Evolutionary conservation across 2,888 invertebrate species (phyloP).

Genomic region (Xestia xanthographa): DNA sequence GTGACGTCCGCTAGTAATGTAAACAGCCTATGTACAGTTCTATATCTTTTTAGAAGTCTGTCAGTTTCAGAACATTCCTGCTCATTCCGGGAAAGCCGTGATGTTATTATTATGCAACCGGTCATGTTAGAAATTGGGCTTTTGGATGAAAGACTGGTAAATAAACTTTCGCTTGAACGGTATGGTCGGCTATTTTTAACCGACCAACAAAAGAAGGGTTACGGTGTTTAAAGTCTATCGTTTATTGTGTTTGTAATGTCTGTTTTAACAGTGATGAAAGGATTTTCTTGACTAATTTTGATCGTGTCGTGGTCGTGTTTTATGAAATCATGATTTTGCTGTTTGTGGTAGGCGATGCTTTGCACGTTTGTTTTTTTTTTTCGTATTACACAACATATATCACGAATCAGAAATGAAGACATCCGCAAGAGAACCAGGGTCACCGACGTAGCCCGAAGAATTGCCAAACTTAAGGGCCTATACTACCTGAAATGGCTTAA

Average conservation of each 20-base stretch:
- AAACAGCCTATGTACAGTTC: no score
- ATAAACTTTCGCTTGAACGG: slow-evolving; percentile 40
- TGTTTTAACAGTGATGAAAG: slow-evolving; percentile 38
- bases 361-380: not conserved
- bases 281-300: slow-evolving; percentile 19
- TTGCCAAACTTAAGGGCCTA: no score
- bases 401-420: no score
- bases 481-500: no score
- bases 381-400: not conserved
- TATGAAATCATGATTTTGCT: not conserved
- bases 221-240: slow-evolving; percentile 9
- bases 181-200: slow-evolving; percentile 45
- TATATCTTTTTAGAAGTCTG: not conserved
- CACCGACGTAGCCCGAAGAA: no score
- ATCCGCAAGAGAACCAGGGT: no score
- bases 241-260: slow-evolving; percentile 30
- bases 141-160: slow-evolving; percentile 40
- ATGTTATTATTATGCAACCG: slow-evolving; percentile 42
- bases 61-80: not conserved
- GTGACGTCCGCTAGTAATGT: no score
- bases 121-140: slow-evolving; percentile 23
- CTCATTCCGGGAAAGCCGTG: not conserved
- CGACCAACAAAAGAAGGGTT: slow-evolving; percentile 37
- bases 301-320: not conserved
- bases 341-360: not conserved